Percentiles rank a stretch among this genome's conserved stretches.
These are phyloP conservation scores for Argya squamiceps DNA, from an alignment of 2,797 vertebrate species.

Conservation along the genomic window DNA sequence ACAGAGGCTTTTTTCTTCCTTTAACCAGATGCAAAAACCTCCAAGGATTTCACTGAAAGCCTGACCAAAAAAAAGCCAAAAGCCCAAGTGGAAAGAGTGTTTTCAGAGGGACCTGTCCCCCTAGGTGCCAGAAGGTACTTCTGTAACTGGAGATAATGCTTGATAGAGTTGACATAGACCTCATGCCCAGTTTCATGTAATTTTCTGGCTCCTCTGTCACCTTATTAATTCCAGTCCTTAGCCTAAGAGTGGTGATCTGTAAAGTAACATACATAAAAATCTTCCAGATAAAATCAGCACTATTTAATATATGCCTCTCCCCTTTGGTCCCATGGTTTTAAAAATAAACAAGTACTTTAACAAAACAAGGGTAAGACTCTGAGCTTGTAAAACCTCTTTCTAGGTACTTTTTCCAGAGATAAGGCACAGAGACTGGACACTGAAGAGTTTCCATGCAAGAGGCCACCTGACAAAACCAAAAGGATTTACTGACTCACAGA, in stretches of 20 bases:
- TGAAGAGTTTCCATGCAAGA: not conserved
- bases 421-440: not conserved
- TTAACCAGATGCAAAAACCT: constrained; percentile 14
- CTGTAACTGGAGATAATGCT: not conserved
- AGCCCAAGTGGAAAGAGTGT: not conserved
- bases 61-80: not conserved
- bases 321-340: not conserved
- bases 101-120: not conserved
- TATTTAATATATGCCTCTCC: constrained; percentile 14
- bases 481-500: constrained; percentile 33
- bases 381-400: constrained; percentile 55
- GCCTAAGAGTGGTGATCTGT: not conserved
- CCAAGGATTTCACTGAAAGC: not conserved
- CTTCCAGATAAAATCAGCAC: constrained; percentile 30
- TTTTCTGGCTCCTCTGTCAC: not conserved
- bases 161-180: not conserved
- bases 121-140: not conserved
- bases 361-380: constrained; percentile 18
- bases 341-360: constrained; percentile 59
- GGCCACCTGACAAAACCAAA: constrained; percentile 5
- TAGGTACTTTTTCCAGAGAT: constrained; percentile 30
- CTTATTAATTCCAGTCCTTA: constrained; percentile 14
- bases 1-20: constrained; percentile 15
- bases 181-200: not conserved
- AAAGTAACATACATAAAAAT: constrained; percentile 38